Conservation (phyloP, 92 coral and sea anemone genomes). For the Desmophyllum pertusum region DNA sequence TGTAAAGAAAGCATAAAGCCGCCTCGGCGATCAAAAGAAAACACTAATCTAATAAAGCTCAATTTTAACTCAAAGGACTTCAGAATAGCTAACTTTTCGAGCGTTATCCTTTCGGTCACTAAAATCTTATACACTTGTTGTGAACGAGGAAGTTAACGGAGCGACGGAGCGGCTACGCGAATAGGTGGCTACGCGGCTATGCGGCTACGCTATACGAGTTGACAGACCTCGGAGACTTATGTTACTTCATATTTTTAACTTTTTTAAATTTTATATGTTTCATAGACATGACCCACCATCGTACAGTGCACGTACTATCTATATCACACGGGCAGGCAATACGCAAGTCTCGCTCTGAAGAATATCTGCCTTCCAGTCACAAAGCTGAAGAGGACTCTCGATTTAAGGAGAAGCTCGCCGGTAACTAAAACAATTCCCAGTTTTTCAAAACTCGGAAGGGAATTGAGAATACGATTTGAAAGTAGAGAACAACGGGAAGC, state of each 20-base stretch:
- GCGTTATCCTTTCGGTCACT: too few species aligned
- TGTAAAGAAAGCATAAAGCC: background rate
- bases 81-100: too few species aligned
- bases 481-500: background rate
- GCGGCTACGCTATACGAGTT: too few species aligned
- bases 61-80: too few species aligned
- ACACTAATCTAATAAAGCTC: too few species aligned
- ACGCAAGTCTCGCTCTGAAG: slow-evolving; percentile 8
- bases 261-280: background rate
- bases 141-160: too few species aligned
- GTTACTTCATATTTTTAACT: background rate
- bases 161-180: too few species aligned
- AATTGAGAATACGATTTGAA: slow-evolving; percentile 26
- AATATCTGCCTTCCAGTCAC: slow-evolving; percentile 2
- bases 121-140: too few species aligned
- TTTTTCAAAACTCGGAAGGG: slow-evolving; percentile 12
- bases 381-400: background rate
- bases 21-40: background rate
- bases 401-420: background rate
- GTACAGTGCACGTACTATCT: background rate
- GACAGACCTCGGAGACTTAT: too few species aligned
- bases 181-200: too few species aligned
- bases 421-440: slow-evolving; percentile 11
- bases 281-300: slow-evolving; percentile 22
- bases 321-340: slow-evolving; percentile 27